Base-by-base conservation (phyloP, 35 echinoderm and acorn worm species). In the Acanthaster planci region DNA sequence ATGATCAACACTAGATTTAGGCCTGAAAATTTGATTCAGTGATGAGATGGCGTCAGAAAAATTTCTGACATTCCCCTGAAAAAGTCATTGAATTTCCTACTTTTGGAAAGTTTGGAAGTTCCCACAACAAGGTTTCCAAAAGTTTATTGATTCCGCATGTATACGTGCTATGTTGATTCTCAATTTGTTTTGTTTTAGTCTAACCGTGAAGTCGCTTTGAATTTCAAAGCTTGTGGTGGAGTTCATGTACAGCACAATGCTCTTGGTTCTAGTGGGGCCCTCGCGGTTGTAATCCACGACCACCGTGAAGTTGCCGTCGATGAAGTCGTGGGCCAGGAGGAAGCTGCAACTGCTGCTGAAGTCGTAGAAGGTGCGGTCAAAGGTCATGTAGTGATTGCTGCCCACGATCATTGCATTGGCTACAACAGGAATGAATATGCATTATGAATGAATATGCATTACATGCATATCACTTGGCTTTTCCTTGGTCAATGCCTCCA, bases 291-390 rank as follows among this genome's bases (percentile, higher is more conserved):
- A 98, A 34, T 98, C 91, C 0, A 97, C 94, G 22, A 87, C 56
- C 40, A 93, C 89, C 1, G 88, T 80, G 84, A 93, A 93, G 60
- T 91, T 91, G 19, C 89, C 92, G 31, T 92, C 75, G 18, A 94
- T 80, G 82, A 98, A 98, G 37, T 98, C 95, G 39, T 87, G 83
- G 22, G 95, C 95, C 37, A 98, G 51, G 44, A 98, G 76, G 85
- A 90, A 97, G 64, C 88, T 90, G 40, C 95, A 98, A 7, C 87
- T 84, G 16, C 92, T 89, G 51, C 88, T 81, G 81, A 94, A 98
- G 75, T 85, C 95, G 39, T 91, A 98, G 82, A 80, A 89, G 6
- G 39, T 68, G 30, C 88, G 79, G 77, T 98, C 95, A 83, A 93
- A 98, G 22, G 95, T 98, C 85, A 86, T 91, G 89, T 84, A 98